Evolutionary conservation across 2,797 vertebrate genomes (phyloP).

Genomic region (Harpagifer antarcticus): DNA sequence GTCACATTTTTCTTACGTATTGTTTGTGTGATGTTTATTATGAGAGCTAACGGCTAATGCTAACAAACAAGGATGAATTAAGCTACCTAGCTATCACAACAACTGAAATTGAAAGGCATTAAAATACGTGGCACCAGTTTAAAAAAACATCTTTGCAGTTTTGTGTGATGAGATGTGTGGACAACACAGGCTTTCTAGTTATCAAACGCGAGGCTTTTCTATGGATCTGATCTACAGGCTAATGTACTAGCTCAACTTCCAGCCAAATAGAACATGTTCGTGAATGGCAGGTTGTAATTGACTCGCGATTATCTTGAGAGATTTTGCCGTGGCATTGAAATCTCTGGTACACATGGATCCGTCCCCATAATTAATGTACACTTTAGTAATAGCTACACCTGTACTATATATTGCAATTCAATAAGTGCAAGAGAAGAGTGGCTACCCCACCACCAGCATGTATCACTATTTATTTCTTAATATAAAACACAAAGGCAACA

Average conservation of each 20-base stretch:
- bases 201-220: background rate
- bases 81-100: too few species aligned
- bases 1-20: background rate
- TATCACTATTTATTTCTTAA: too few species aligned
- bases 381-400: background rate
- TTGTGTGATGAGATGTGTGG: background rate
- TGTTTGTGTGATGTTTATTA: background rate
- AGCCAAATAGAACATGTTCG: background rate
- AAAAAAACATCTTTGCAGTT: too few species aligned
- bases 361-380: background rate
- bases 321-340: too few species aligned
- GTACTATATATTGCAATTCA: background rate
- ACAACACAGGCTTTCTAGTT: background rate
- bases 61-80: conserved; percentile 12
- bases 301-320: background rate
- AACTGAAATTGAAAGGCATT: accelerated
- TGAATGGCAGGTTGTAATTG: background rate
- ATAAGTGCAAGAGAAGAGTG: too few species aligned
- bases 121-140: background rate
- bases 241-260: too few species aligned
- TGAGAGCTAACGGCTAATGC: conserved; percentile 40
- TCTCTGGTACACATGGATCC: background rate
- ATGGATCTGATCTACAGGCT: too few species aligned
- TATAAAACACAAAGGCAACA: too few species aligned
- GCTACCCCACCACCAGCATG: too few species aligned